These are phyloP conservation scores for Apogon hyalosoma DNA, from an alignment of 2,797 vertebrate genomes.

Conservation along the genomic window DNA sequence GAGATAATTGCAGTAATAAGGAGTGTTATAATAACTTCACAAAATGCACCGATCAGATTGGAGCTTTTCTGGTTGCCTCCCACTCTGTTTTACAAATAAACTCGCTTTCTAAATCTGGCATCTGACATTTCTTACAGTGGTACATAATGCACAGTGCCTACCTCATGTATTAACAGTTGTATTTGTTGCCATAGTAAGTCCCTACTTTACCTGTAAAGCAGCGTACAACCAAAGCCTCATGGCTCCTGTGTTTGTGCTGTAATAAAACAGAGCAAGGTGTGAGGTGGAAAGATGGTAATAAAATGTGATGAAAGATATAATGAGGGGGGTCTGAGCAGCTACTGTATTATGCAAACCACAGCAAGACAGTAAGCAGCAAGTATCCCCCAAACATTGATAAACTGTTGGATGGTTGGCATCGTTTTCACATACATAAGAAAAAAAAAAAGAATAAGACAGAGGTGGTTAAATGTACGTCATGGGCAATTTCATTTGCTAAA, in stretches of 20 bases:
- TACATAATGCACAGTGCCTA: constrained; percentile 10
- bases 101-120: constrained; percentile 44
- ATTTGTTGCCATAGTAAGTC: constrained; percentile 3
- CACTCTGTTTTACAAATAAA: constrained; percentile 47
- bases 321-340: background rate
- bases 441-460: background rate
- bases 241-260: background rate
- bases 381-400: background rate
- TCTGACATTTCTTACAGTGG: constrained; percentile 35
- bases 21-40: constrained; percentile 47
- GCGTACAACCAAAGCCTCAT: background rate
- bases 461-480: constrained; percentile 11
- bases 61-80: constrained; percentile 20
- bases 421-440: constrained; percentile 12
- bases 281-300: background rate
- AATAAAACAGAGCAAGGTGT: background rate
- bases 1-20: constrained; percentile 55
- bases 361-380: background rate
- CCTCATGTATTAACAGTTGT: constrained; percentile 9
- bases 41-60: constrained; percentile 43
- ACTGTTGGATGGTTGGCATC: constrained; percentile 2
- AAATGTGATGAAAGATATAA: constrained; percentile 1
- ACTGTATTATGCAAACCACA: background rate
- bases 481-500: constrained; percentile 52
- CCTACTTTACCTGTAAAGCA: background rate